These are phyloP conservation scores for Crotalus horridus DNA, from an alignment of 2,113 vertebrate species.

Conservation along the genomic window DNA sequence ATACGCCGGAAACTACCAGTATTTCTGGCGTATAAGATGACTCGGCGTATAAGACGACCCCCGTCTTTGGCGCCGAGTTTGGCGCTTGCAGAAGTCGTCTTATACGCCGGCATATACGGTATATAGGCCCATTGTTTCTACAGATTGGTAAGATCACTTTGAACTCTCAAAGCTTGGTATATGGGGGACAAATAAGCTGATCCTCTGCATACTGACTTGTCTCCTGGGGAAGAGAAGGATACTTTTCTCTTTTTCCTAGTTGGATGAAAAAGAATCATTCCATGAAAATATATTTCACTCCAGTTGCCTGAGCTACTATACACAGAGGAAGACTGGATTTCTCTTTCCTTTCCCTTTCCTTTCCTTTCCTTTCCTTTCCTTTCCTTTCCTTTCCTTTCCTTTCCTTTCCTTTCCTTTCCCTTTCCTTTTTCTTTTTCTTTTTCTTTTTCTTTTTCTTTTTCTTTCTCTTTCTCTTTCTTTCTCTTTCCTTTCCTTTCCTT, in stretches of 20 bases:
- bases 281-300: not conserved
- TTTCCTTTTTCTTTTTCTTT: no score
- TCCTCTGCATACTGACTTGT: not conserved
- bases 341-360: no score
- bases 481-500: not conserved
- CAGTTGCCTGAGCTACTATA: not conserved
- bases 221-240: not conserved
- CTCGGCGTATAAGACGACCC: no score
- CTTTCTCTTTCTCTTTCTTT: not conserved
- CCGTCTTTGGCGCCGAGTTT: no score
- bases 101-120: no score
- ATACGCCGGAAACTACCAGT: no score
- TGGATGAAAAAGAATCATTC: not conserved
- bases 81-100: no score
- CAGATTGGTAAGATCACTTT: not conserved
- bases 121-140: not conserved
- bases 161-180: not conserved
- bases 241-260: not conserved
- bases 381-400: no score
- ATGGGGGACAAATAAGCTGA: not conserved
- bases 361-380: no score
- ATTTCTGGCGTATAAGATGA: no score
- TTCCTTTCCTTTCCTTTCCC: no score
- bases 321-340: not conserved
- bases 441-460: no score